phyloP scores from a whole-genome alignment of 2,888 invertebrate species.

The Eueremaeus valkanovi region DNA sequence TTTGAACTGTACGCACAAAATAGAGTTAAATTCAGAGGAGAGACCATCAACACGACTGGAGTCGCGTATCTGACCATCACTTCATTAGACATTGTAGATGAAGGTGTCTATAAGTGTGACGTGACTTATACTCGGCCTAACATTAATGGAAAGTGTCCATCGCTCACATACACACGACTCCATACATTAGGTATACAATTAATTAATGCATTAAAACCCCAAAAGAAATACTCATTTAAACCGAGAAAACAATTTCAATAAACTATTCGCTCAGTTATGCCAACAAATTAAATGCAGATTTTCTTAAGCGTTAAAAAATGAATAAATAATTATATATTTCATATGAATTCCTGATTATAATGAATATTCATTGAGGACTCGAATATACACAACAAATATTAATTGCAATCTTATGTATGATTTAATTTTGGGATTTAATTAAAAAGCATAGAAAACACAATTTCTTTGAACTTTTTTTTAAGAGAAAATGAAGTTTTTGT shows the following conservation, averaged over 20 bases:
- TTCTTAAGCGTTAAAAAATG: neutral
- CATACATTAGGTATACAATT: slow-evolving; percentile 40
- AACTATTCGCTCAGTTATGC: no score
- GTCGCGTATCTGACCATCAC: slow-evolving; percentile 40
- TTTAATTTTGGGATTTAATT: no score
- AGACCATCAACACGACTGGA: slow-evolving; percentile 30
- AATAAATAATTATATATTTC: neutral
- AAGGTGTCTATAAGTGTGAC: slow-evolving; percentile 75
- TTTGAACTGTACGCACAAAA: slow-evolving; percentile 20
- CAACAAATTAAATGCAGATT: no score
- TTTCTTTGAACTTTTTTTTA: no score
- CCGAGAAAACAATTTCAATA: no score
- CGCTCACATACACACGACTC: slow-evolving; percentile 44
- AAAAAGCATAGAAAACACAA: no score
- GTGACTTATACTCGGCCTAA: slow-evolving; percentile 46
- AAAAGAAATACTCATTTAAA: no score
- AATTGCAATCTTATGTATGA: no score
- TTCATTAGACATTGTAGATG: slow-evolving; percentile 50
- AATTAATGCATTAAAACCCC: neutral
- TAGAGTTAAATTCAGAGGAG: slow-evolving; percentile 33
- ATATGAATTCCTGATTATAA: neutral
- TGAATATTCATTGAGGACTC: no score
- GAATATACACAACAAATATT: no score
- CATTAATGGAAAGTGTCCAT: slow-evolving; percentile 48
- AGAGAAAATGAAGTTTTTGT: neutral